Percentiles rank a stretch among this genome's conserved stretches.
Conservation (phyloP, 2,797 vertebrate genomes). For the Rhabdomys pumilio region DNA sequence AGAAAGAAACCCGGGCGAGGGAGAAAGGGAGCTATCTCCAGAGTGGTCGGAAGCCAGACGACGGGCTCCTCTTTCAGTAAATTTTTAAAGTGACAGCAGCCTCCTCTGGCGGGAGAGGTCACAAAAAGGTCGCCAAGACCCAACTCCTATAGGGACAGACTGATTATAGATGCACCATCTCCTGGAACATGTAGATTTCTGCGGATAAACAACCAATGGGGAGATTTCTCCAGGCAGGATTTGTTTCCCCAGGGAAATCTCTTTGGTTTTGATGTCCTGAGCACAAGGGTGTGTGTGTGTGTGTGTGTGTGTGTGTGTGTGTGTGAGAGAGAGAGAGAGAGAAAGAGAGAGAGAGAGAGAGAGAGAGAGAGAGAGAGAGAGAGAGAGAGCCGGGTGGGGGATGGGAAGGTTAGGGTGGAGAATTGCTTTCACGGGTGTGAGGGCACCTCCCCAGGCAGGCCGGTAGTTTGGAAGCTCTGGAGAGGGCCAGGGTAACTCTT, state of each 20-base stretch:
- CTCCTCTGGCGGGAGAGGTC: constrained; percentile 93
- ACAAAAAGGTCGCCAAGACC: constrained; percentile 93
- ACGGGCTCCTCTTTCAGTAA: constrained; percentile 91
- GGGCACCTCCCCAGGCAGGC: background rate
- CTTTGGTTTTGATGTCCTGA: constrained; percentile 77
- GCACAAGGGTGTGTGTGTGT: background rate
- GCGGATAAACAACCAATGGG: constrained; percentile 86
- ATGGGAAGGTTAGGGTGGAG: background rate
- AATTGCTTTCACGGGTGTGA: constrained; percentile 65
- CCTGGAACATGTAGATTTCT: constrained; percentile 85
- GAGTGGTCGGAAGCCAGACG: constrained; percentile 89
- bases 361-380: constrained; percentile 6
- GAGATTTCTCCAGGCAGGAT: constrained; percentile 82
- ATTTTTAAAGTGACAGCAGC: constrained; percentile 95
- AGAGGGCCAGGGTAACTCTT: constrained; percentile 32
- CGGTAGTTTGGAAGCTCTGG: constrained; percentile 22
- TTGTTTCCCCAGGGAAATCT: constrained; percentile 83
- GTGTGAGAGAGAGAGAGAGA: background rate
- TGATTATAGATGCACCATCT: constrained; percentile 89
- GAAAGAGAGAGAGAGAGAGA: background rate
- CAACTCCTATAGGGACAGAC: constrained; percentile 89
- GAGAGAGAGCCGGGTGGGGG: background rate
- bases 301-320: constrained; percentile 15
- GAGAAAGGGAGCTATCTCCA: constrained; percentile 87
- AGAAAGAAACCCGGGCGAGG: constrained; percentile 85